These are phyloP conservation scores for Troides helena DNA, from an alignment of 2,888 invertebrate genomes.

Conservation along the genomic window DNA sequence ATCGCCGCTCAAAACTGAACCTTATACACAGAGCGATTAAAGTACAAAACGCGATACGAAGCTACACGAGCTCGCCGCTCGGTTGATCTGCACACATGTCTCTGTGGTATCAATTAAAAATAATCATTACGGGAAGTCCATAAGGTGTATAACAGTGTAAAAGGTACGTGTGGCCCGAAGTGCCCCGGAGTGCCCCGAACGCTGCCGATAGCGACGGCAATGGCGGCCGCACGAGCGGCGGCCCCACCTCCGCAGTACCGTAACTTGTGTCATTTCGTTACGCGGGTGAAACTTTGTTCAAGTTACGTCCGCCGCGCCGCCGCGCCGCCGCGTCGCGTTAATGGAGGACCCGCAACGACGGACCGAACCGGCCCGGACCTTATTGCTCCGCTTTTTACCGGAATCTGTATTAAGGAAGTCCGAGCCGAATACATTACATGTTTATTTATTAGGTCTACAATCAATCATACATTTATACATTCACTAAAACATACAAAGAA, in stretches of 20 bases:
- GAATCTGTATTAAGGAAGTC: slow-evolving; percentile 1
- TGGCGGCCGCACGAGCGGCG: slow-evolving; percentile 12
- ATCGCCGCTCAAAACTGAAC: neutral
- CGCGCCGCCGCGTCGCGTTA: slow-evolving; percentile 7
- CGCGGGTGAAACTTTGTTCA: slow-evolving; percentile 16
- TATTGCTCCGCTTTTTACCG: neutral
- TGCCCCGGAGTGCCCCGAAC: neutral
- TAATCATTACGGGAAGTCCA: neutral
- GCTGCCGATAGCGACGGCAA: slow-evolving; percentile 5
- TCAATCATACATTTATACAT: too few relatives aligned
- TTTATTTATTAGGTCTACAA: too few relatives aligned
- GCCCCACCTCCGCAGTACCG: slow-evolving; percentile 25
- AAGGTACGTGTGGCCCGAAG: neutral
- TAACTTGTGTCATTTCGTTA: slow-evolving; percentile 26
- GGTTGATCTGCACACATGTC: slow-evolving; percentile 9
- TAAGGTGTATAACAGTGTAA: slow-evolving; percentile 2
- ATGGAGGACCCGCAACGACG: slow-evolving; percentile 49
- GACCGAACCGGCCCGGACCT: neutral
- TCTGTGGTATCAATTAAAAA: neutral
- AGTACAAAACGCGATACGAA: neutral
- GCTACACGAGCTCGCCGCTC: neutral
- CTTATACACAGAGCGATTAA: slow-evolving; percentile 3
- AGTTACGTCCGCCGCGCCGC: slow-evolving; percentile 15
- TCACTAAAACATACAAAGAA: too few relatives aligned
- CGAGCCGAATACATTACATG: neutral